Evolutionary conservation across 1,140 invertebrate genomes (phyloP).

Genomic region (Ceratosolen solmsi): DNA sequence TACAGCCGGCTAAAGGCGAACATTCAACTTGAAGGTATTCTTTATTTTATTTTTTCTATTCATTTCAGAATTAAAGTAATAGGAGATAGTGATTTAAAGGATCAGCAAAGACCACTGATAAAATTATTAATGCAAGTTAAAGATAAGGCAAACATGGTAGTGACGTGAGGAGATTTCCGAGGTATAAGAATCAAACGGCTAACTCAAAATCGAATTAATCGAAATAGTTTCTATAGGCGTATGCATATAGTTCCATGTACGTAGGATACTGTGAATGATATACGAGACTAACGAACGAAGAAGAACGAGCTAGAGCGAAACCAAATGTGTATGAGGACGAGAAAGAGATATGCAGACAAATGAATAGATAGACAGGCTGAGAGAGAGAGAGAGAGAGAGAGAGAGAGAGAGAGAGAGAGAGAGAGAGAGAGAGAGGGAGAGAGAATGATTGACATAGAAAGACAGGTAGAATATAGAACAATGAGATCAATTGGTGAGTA

Average conservation of each 20-base stretch:
- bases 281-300: background rate
- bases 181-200: slow-evolving; percentile 24
- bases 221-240: slow-evolving; percentile 4
- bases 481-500: background rate
- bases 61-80: background rate
- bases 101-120: slow-evolving; percentile 15
- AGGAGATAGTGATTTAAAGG: slow-evolving; percentile 19
- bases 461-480: background rate
- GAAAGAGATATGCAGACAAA: background rate
- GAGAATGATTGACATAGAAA: background rate
- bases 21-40: background rate
- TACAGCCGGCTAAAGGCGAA: background rate
- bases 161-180: background rate
- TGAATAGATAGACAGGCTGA: background rate
- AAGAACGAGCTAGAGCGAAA: background rate
- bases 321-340: background rate
- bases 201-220: slow-evolving; percentile 24
- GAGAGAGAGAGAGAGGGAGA: background rate
- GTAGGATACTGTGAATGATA: slow-evolving; percentile 16
- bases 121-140: slow-evolving; percentile 30
- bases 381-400: background rate
- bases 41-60: background rate
- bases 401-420: background rate
- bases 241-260: background rate
- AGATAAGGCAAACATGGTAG: slow-evolving; percentile 17